Evolutionary conservation across 2,113 vertebrate species (phyloP).

Genomic region (Regulus satrapa): DNA sequence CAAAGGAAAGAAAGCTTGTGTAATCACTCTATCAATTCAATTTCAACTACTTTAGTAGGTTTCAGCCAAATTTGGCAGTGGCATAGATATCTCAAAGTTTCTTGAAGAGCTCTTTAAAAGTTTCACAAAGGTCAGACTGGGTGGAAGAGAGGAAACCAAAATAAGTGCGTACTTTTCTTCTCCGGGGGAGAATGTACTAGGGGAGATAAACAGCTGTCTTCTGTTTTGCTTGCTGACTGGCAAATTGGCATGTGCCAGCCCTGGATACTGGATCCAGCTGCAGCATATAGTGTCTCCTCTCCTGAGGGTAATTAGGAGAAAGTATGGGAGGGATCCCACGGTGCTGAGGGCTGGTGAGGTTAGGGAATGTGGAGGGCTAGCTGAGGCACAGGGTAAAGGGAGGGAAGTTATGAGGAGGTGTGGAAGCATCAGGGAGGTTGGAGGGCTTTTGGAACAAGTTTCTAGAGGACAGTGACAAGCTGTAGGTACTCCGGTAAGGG

Average conservation of each 20-base stretch:
- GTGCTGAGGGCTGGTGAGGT: not conserved
- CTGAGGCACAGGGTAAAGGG: not conserved
- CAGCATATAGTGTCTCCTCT: not conserved
- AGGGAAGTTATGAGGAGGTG: not conserved
- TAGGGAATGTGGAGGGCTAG: not conserved
- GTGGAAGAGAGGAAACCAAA: not conserved
- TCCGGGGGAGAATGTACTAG: not conserved
- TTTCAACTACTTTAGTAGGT: conserved; percentile 1
- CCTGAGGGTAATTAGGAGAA: not conserved
- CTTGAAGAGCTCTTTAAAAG: not conserved
- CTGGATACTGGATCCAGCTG: not conserved
- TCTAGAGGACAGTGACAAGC: not conserved
- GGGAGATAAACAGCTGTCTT: not conserved
- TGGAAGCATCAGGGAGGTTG: not conserved
- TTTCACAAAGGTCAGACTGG: not conserved
- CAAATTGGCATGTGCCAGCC: not conserved
- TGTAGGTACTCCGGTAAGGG: not conserved
- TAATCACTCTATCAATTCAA: conserved; percentile 40
- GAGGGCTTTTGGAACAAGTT: not conserved
- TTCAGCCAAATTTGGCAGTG: conserved; percentile 2
- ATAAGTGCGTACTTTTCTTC: not conserved
- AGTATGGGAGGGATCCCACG: not conserved
- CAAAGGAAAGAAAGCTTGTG: conserved; percentile 33
- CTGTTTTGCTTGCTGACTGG: not conserved
- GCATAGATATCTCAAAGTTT: not conserved